Base-by-base conservation (phyloP, 2,888 invertebrate species). In the Caenorhabditis macrosperma region DNA sequence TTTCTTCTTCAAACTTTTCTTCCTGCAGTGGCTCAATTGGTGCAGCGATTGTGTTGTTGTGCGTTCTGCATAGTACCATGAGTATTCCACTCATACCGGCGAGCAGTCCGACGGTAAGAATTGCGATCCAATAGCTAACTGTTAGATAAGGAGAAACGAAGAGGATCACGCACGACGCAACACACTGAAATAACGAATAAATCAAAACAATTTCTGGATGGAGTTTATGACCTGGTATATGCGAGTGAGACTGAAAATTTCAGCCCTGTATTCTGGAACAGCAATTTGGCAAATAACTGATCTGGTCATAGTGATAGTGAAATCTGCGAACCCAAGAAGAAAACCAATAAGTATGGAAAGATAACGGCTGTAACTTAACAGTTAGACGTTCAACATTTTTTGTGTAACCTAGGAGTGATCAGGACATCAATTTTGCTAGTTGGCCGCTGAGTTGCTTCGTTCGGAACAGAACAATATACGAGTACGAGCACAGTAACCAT, bases 271-370 rank as follows among this genome's bases (percentile, higher is more conserved):
- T 5, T 81, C 78, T 9, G 82, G 82, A 6, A 83, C 78, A 12
- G 78, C 81, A 54, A 81, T 78, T 64, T 81, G 81, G 17, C 82
- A 83, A 22, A 83, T 81, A 10, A 81, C 81, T 17, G 54, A 55
- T 48, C 82, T 41, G 9, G 72, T 72, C 69, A 81, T 81, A 3
- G 82, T 83, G 38, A 83, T 81, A 1, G 76, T 78, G 46, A 78
- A 81, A 30, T 83, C 82, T 10, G 81, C 66, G 24, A 83, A 60
- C 1, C 82, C 82, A 9, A 83, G 44, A 22, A 81, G 75, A 38
- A 78, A 83, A 4, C 81, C 81, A 30, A 75, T 78, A 1, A 78
- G 20, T 7, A 76, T 75, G 1, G 80, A 74, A 1, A 76, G 30
- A 22, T 55, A 68, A 33, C 81, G 80, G 33, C 82, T 80, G 69